Evolutionary conservation across 2,797 vertebrate genomes (phyloP).

Genomic region (Limnodromus scolopaceus): DNA sequence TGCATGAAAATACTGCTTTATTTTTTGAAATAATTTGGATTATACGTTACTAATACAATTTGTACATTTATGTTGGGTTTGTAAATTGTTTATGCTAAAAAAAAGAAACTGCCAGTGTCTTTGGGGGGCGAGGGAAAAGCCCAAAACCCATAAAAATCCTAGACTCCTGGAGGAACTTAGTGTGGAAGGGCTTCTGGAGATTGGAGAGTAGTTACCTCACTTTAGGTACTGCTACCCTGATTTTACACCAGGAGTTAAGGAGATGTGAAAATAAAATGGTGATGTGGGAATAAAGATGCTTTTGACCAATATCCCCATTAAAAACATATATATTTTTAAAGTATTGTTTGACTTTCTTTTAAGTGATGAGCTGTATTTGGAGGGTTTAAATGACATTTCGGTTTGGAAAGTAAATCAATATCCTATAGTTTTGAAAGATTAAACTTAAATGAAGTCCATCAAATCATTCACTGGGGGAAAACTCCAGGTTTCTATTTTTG

Average conservation of each 20-base stretch:
- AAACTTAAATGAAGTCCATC: neutral
- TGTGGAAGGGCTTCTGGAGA: neutral
- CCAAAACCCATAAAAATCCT: neutral
- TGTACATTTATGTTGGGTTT: neutral
- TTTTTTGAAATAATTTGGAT: neutral
- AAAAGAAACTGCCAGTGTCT: neutral
- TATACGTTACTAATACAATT: neutral
- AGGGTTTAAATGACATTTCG: neutral
- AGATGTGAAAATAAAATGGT: neutral
- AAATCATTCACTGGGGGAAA: neutral
- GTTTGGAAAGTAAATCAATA: neutral
- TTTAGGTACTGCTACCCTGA: neutral
- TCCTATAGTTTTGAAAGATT: neutral
- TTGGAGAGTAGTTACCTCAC: neutral
- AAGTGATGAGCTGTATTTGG: neutral
- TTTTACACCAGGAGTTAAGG: neutral
- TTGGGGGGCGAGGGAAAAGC: rapidly evolving
- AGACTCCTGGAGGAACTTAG: neutral
- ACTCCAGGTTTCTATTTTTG: neutral
- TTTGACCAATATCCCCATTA: neutral
- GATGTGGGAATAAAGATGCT: neutral
- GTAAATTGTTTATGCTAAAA: neutral
- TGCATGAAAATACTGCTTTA: neutral
- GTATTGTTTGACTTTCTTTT: neutral
- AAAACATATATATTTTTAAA: neutral